Evolutionary conservation across 2,888 invertebrate species (phyloP).

Genomic region (Cylloceria caligata): DNA sequence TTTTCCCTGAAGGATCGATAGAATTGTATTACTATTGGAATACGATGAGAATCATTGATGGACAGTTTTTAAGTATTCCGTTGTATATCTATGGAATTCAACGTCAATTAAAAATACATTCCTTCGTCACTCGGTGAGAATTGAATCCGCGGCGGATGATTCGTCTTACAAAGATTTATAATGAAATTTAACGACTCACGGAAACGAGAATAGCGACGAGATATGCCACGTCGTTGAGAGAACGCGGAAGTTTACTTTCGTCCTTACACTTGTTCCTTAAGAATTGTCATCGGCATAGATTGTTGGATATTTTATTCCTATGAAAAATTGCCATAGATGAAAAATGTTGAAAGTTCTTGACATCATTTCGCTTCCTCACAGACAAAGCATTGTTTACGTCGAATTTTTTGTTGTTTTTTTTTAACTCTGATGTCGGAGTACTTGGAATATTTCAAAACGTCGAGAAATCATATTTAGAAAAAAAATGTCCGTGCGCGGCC

Average conservation of each 20-base stretch:
- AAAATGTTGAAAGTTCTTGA: conserved; percentile 1
- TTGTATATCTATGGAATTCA: conserved; percentile 44
- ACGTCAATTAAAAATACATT: conserved; percentile 44
- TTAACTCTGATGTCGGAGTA: no score
- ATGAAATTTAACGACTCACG: conserved; percentile 20
- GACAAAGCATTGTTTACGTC: no score
- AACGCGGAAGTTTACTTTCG: conserved; percentile 32
- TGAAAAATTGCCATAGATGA: not conserved
- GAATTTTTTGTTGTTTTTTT: no score
- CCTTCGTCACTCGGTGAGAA: conserved; percentile 14
- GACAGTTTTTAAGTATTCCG: not conserved
- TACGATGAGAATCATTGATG: not conserved
- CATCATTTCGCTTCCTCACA: no score
- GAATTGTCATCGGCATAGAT: conserved; percentile 24
- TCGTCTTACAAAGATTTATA: conserved; percentile 17
- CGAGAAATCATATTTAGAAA: no score
- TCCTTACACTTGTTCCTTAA: conserved; percentile 1
- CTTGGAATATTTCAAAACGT: no score
- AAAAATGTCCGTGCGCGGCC: no score
- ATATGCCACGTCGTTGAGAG: conserved; percentile 1
- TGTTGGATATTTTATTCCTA: conserved; percentile 11
- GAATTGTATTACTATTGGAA: no score
- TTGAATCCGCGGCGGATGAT: not conserved
- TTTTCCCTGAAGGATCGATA: not conserved
- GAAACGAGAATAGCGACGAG: conserved; percentile 31